Base-by-base conservation (phyloP, 1,140 invertebrate genomes). In the Archivesica marissinica region DNA sequence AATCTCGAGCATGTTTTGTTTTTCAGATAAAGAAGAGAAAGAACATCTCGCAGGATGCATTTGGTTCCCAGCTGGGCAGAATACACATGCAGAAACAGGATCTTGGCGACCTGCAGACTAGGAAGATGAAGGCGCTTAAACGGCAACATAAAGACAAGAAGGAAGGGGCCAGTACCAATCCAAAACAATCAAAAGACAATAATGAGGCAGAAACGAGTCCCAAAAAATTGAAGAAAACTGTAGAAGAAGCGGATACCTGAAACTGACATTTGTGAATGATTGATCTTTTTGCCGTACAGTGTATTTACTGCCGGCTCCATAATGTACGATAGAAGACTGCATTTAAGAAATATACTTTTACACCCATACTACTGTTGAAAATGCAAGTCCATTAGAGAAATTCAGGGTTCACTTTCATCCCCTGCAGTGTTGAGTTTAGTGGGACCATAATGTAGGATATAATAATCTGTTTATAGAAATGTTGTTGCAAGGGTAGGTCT, bases 81-180 rank as follows among this genome's bases (percentile, higher is more conserved):
- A 96, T 99, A 79, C 99, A 99, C 94, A 96, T 99, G 95, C 96
- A 97, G 70, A 96, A 96, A 93, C 98, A 99, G 92, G 96, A 98
- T 91, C 95, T 99, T 20, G 94, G 95, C 30, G 97, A 96, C 88
- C 95, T 99, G 86, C 98, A 99, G 93, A 98, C 97, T 20, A 96
- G 98, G 78, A 99, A 99, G 94, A 97, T 99, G 96, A 99, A 99
- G 94, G 98, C 97, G 59, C 94, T 99, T 47, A 94, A 74, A 76
- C 68, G 82, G 13, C 85, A 82, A 64, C 52, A 17, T 2, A 81
- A 81, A 38, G 44, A 44, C 23, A 66, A 56, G 30, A 72, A 11
- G 17, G 72, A 50, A 11, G 11, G 33, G 28, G 28, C 66, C 1
- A 44, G 56, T n/a, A 38, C 47, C 15, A 56, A 33, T 38, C 47